Evolutionary conservation across 2,888 invertebrate genomes (phyloP).

Genomic region (Melangyna quadrimaculata): DNA sequence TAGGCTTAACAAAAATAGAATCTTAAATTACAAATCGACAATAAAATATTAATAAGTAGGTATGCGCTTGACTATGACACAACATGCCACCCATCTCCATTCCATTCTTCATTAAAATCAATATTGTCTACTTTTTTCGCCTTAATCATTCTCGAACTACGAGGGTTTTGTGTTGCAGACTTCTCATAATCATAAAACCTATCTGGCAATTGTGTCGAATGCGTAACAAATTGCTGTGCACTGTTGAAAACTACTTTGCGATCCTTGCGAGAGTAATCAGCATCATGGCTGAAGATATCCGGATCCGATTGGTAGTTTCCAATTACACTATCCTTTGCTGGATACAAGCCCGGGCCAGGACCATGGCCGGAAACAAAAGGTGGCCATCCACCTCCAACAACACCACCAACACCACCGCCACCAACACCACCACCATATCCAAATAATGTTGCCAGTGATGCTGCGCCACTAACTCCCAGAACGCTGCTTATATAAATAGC

Average conservation of each 20-base stretch:
- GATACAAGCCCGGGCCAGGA: constrained; percentile 72
- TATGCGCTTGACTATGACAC: constrained; percentile 14
- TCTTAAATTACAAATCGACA: not conserved
- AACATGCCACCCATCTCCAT: constrained; percentile 65
- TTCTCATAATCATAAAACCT: constrained; percentile 80
- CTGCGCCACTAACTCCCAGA: constrained; percentile 83
- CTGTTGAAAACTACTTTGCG: constrained; percentile 78
- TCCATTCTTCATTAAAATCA: constrained; percentile 41
- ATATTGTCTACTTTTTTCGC: constrained; percentile 14
- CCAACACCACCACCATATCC: not conserved
- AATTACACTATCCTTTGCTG: constrained; percentile 75
- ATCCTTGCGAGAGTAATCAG: constrained; percentile 77
- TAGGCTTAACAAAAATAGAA: too few relatives aligned
- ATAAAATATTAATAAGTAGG: not conserved
- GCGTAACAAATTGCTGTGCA: constrained; percentile 72
- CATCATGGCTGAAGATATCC: constrained; percentile 75
- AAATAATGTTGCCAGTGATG: constrained; percentile 73
- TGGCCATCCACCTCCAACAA: constrained; percentile 7
- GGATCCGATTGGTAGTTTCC: constrained; percentile 70
- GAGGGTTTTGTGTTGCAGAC: constrained; percentile 74
- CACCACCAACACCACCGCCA: not conserved
- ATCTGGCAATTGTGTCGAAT: constrained; percentile 73
- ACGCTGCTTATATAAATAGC: constrained; percentile 87
- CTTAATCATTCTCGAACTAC: constrained; percentile 72
- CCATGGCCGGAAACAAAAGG: constrained; percentile 47